Base-by-base conservation (phyloP, 53 echinoderm and acorn worm genomes). In the Hippasteria phrygiana region DNA sequence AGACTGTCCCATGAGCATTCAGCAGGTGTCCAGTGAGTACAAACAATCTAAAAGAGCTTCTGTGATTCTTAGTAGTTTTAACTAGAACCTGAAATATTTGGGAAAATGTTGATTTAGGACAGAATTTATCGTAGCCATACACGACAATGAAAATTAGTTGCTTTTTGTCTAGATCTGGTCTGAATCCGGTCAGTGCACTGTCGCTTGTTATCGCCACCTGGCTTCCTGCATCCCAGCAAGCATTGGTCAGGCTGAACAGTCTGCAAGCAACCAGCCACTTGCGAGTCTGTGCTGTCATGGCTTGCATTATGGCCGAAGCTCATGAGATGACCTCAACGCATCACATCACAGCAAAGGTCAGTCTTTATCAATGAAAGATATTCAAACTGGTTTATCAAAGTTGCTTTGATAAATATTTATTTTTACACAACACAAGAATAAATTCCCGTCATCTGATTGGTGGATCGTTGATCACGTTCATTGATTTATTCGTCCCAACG, bases 241-340 rank as follows among this genome's bases (percentile, higher is more conserved):
- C 84, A 66, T 26, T 84, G 20, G 18, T 84, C 56, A 67, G 84
- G 45, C 71, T 84, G 67, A 70, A 89, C 14, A 74, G 62, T 43
- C 71, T 84, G 37, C 69, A 35, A 31, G 90, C 91, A 1, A 75
- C 69, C 54, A 91, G 84, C 17, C 95, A 96, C 71, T 82, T 74
- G 29, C 78, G 99, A 27, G 93, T 88, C 54, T 94, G 96, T 88
- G 99, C 95, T 24, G 75, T 96, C 36, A 94, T 99, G 94, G 96
- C 96, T 5, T 96, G 90, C 75, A 83, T 96, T 39, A 93, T 99
- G 95, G 96, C 99, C 0, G 93, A 96, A 67, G 93, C 99, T 1
- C 93, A 94, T 32, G 95, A 96, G 45, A 81, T 86, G 47, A 35
- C 86, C 27, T 78, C 92, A 1, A 89, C 89, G 7, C 90, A 94